These are phyloP conservation scores for Homalodisca vitripennis DNA, from an alignment of 1,140 invertebrate species.

Conservation along the genomic window DNA sequence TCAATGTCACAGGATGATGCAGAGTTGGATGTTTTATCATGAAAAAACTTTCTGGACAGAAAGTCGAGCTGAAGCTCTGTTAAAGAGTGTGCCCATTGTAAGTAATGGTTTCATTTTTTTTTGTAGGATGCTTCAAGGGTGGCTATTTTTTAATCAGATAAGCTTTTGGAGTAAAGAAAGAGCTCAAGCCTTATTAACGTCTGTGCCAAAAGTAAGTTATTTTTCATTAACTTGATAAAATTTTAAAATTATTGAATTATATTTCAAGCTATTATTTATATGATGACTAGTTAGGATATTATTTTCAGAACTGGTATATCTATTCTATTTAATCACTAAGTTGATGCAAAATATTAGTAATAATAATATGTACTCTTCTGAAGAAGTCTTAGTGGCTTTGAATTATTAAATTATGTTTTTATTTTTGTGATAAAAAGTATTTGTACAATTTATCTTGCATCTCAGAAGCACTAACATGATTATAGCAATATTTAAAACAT, in stretches of 20 bases:
- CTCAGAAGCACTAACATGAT: too few species aligned
- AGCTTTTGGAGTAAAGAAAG: constrained; percentile 66
- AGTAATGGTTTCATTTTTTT: constrained; percentile 45
- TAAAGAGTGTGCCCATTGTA: constrained; percentile 77
- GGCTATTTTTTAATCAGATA: constrained; percentile 74
- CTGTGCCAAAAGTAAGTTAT: constrained; percentile 68
- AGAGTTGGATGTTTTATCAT: constrained; percentile 84
- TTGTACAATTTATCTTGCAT: too few species aligned
- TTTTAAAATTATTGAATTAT: not conserved
- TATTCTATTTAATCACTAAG: too few species aligned
- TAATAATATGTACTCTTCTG: too few species aligned
- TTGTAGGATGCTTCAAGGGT: constrained; percentile 80
- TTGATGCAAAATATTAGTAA: too few species aligned
- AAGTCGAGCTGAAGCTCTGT: constrained; percentile 63
- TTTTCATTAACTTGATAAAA: not conserved
- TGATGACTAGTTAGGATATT: too few species aligned
- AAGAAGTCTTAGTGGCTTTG: too few species aligned
- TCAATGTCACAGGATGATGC: constrained; percentile 65
- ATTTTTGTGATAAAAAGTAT: too few species aligned
- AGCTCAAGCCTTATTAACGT: constrained; percentile 70
- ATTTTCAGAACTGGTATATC: too few species aligned
- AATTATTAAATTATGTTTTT: too few species aligned
- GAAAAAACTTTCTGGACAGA: constrained; percentile 65
- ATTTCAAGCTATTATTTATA: too few species aligned
- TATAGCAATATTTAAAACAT: too few species aligned